phyloP scores from a whole-genome alignment of 2,888 invertebrate species.

The Troides aeacus region DNA sequence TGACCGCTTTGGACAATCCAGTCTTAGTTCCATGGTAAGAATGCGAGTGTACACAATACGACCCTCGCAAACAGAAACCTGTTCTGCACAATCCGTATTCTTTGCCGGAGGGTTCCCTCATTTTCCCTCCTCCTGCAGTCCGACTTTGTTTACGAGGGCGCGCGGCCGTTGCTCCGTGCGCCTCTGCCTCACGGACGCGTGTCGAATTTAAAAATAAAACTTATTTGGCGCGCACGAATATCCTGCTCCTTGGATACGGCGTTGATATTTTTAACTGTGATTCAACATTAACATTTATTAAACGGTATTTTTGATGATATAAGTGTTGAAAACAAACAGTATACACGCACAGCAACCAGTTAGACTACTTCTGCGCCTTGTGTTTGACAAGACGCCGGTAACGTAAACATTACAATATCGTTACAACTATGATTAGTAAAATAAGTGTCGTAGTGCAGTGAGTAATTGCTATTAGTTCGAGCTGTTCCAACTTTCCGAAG shows the following conservation, averaged over 20 bases:
- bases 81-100: constrained; percentile 58
- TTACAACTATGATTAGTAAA: constrained; percentile 5
- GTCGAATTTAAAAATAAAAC: constrained; percentile 61
- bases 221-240: constrained; percentile 40
- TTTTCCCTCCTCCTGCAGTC: constrained; percentile 61
- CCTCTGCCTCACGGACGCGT: constrained; percentile 43
- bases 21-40: too few species aligned
- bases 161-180: constrained; percentile 57
- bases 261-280: constrained; percentile 27
- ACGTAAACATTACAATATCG: constrained; percentile 27
- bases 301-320: constrained; percentile 5
- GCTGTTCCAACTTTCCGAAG: constrained; percentile 10
- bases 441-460: constrained; percentile 2
- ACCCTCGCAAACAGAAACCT: constrained; percentile 33
- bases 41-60: background rate
- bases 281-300: constrained; percentile 18
- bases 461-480: constrained; percentile 15
- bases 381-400: constrained; percentile 15
- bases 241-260: constrained; percentile 36
- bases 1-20: too few species aligned
- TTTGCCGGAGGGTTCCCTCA: constrained; percentile 58
- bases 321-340: constrained; percentile 22
- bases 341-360: constrained; percentile 22
- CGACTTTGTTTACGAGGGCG: constrained; percentile 62
- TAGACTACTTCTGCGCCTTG: constrained; percentile 20